phyloP scores from a whole-genome alignment of 2,888 invertebrate genomes.

The Serrognathus titanus region DNA sequence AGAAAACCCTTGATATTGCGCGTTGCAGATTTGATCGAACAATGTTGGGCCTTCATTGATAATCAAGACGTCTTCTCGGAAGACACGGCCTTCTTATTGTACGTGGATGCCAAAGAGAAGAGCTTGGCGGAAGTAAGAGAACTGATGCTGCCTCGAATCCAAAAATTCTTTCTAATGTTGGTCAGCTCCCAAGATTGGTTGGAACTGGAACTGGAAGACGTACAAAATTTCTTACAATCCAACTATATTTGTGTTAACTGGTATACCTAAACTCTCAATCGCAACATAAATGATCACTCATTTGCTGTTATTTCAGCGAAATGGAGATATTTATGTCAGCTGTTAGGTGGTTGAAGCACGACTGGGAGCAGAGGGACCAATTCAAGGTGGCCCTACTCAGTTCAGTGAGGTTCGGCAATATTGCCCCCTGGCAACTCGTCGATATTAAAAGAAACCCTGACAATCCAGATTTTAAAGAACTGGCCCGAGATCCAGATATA shows the following conservation, averaged over 20 bases:
- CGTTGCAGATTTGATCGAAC: conserved; percentile 64
- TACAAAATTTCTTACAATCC: conserved; percentile 65
- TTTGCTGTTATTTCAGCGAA: conserved; percentile 49
- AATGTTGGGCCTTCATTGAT: conserved; percentile 74
- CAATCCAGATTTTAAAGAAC: conserved; percentile 67
- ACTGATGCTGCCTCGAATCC: conserved; percentile 70
- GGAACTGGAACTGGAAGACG: conserved; percentile 61
- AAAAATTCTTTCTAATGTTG: conserved; percentile 71
- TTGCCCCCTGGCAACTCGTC: conserved; percentile 77
- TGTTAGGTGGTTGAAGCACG: conserved; percentile 72
- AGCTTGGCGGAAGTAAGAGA: conserved; percentile 62
- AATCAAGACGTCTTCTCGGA: conserved; percentile 67
- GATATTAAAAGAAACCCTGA: conserved; percentile 73
- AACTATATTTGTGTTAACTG: conserved; percentile 73
- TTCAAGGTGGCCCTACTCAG: conserved; percentile 61
- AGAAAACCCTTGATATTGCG: background rate
- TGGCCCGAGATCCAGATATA: conserved; percentile 64
- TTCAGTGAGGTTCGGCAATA: conserved; percentile 74
- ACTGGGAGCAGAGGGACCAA: conserved; percentile 62
- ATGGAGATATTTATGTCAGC: conserved; percentile 78
- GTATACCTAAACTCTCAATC: conserved; percentile 46
- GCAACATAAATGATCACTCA: background rate
- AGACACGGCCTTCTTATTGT: conserved; percentile 69
- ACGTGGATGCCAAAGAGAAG: conserved; percentile 53
- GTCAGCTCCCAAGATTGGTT: conserved; percentile 74